Percentiles rank a stretch among this genome's conserved stretches.
These are phyloP conservation scores for Taeniopygia guttata DNA, from an alignment of 2,797 vertebrate species.

Conservation along the genomic window DNA sequence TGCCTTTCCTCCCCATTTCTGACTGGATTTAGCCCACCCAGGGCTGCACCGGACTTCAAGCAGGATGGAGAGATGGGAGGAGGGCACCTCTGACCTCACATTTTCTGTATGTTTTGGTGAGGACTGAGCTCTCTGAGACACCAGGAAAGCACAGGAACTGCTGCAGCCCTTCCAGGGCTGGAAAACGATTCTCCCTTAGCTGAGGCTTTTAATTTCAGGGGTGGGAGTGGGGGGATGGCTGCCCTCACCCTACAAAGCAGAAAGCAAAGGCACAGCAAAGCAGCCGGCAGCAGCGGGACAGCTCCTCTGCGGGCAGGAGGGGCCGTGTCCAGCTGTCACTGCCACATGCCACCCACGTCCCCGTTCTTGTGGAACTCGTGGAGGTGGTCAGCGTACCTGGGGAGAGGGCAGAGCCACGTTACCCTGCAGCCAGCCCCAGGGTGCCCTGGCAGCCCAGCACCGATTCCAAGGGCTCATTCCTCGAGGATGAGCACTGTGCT, in stretches of 20 bases:
- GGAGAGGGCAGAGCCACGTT: neutral
- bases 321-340: constrained; percentile 9
- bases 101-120: neutral
- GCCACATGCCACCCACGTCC: constrained; percentile 77
- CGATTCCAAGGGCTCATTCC: fast-evolving
- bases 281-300: neutral
- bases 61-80: neutral
- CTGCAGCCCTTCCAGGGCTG: neutral
- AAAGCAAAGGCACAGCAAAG: neutral
- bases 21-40: neutral
- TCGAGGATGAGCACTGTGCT: fast-evolving
- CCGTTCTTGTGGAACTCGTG: constrained; percentile 92
- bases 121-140: neutral
- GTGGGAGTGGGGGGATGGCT: neutral
- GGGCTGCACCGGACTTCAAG: neutral
- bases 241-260: constrained; percentile 16
- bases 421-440: neutral
- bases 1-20: neutral
- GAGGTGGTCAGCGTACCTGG: constrained; percentile 91
- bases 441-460: fast-evolving
- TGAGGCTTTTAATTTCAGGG: neutral
- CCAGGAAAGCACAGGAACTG: neutral
- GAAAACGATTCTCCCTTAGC: neutral
- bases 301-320: neutral
- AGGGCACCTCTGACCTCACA: neutral